Evolutionary conservation across 2,113 vertebrate species (phyloP).

Genomic region (Paratilapia polleni): DNA sequence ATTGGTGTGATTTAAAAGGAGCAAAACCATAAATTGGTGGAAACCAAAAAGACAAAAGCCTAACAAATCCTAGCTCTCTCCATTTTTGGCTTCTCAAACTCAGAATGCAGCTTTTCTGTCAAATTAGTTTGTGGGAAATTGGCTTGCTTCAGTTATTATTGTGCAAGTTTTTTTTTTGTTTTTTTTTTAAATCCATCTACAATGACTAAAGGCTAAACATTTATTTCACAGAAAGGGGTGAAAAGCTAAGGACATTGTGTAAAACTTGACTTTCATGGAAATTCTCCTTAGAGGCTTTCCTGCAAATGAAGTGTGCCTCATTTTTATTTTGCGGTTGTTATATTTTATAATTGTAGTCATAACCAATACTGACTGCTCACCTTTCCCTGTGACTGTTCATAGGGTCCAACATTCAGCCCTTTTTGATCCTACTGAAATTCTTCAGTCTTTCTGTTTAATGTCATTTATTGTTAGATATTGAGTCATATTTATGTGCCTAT

Average conservation of each 20-base stretch:
- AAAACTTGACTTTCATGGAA: constrained; percentile 33
- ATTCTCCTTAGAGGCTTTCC: background rate
- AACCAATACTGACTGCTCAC: constrained; percentile 46
- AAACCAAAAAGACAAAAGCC: constrained; percentile 24
- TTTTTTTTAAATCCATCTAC: too few species aligned
- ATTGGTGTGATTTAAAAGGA: constrained; percentile 43
- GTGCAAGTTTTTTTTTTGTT: constrained; percentile 51
- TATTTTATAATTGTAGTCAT: constrained; percentile 17
- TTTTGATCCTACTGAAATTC: constrained; percentile 4
- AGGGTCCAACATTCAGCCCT: constrained; percentile 19
- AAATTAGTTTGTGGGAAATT: constrained; percentile 54
- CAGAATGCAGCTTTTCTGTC: constrained; percentile 34
- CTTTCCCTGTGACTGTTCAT: constrained; percentile 36
- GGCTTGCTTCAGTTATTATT: constrained; percentile 21
- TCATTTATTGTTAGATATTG: background rate
- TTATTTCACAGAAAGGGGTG: constrained; percentile 56
- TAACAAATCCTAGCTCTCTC: constrained; percentile 9
- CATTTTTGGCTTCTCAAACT: constrained; percentile 2
- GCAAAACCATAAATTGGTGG: constrained; percentile 9
- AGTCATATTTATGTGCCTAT: constrained; percentile 30
- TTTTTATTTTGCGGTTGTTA: constrained; percentile 23
- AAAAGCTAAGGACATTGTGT: constrained; percentile 55
- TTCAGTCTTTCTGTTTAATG: constrained; percentile 6
- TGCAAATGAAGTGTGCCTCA: background rate
- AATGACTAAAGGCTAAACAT: constrained; percentile 16